Percentiles rank a stretch among this genome's conserved stretches.
These are phyloP conservation scores for Elachura formosa DNA, from an alignment of 2,113 vertebrate genomes.

Conservation along the genomic window DNA sequence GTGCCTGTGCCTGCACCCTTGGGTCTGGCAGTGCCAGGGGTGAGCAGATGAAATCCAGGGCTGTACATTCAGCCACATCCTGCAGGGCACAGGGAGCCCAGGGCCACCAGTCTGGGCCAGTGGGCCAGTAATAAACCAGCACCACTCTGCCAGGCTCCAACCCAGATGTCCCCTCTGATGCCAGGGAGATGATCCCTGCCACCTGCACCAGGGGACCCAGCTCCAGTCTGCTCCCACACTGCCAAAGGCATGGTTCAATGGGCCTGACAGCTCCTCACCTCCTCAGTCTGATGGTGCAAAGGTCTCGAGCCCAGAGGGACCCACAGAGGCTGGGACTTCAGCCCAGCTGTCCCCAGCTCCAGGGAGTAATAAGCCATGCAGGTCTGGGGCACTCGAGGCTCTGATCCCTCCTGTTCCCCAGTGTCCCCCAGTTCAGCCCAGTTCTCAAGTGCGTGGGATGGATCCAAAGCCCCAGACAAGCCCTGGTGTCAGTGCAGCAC, in stretches of 20 bases:
- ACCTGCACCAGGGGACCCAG: rapidly evolving
- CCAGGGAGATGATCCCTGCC: background rate
- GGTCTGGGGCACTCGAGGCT: background rate
- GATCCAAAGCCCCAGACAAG: background rate
- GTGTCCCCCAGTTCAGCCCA: background rate
- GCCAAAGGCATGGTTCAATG: background rate
- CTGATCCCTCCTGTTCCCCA: rapidly evolving
- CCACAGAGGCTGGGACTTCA: rapidly evolving
- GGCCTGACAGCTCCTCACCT: background rate
- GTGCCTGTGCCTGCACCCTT: rapidly evolving
- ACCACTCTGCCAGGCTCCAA: rapidly evolving
- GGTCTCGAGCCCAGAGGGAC: background rate
- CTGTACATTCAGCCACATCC: rapidly evolving
- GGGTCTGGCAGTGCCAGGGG: background rate
- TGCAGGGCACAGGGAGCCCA: background rate
- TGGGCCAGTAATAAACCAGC: background rate
- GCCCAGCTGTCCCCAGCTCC: rapidly evolving
- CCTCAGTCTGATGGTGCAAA: background rate
- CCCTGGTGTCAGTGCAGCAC: background rate
- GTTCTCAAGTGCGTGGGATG: background rate
- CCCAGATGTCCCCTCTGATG: rapidly evolving
- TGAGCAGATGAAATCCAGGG: background rate
- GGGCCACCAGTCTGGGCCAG: background rate
- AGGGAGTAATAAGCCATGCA: background rate
- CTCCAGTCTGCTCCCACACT: rapidly evolving